Percentiles rank a stretch among this genome's conserved stretches.
Conservation (phyloP, 2,888 invertebrate genomes). For the Trachelus tabidus region DNA sequence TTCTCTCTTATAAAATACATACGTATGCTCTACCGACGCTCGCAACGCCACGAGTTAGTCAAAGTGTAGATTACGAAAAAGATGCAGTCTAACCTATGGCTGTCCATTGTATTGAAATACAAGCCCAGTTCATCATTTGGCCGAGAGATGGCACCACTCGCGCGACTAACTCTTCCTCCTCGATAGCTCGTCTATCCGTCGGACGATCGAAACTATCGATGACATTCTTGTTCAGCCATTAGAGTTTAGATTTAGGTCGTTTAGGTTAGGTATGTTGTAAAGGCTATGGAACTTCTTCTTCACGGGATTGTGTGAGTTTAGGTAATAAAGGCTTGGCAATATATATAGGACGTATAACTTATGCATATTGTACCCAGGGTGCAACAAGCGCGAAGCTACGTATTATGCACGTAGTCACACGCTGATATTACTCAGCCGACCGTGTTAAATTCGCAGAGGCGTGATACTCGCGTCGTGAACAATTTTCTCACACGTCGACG, state of each 20-base stretch:
- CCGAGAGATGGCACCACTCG: neutral
- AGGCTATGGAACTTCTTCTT: neutral
- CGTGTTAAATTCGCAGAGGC: slow-evolving; percentile 43
- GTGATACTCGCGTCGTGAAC: slow-evolving; percentile 41
- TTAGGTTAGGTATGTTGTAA: neutral
- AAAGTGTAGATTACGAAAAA: neutral
- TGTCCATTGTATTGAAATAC: neutral
- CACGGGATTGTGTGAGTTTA: neutral
- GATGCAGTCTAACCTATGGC: neutral
- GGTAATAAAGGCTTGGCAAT: neutral
- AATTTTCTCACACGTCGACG: slow-evolving; percentile 40
- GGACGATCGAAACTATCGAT: neutral
- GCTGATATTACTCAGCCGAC: slow-evolving; percentile 22
- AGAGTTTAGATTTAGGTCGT: neutral
- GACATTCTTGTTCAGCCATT: neutral
- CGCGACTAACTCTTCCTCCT: neutral
- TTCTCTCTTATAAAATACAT: neutral
- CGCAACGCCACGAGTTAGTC: neutral
- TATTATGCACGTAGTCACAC: neutral
- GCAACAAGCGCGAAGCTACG: neutral
- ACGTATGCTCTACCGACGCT: neutral
- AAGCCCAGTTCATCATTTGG: neutral
- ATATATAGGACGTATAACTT: neutral
- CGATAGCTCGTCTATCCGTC: neutral
- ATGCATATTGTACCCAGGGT: neutral